Conservation (phyloP, 2,113 vertebrate species). For the Castor canadensis region DNA sequence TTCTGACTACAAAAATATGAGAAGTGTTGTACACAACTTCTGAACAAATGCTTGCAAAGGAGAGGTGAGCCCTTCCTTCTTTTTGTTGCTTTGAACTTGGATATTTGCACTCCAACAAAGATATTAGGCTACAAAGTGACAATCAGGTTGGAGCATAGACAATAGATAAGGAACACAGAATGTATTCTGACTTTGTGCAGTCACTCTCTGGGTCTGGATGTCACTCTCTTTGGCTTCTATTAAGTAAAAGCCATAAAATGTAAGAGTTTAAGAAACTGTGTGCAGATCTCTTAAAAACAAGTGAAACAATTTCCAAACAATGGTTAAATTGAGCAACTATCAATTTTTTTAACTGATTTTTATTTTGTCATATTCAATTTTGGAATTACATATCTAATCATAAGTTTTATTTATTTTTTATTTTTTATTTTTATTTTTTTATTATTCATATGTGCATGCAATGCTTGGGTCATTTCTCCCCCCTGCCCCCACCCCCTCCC, state of each 20-base stretch:
- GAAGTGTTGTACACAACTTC: neutral
- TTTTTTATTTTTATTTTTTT: too few species aligned
- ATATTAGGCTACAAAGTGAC: neutral
- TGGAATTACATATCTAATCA: too few species aligned
- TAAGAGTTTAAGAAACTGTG: neutral
- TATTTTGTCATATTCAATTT: too few species aligned
- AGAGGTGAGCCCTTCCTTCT: neutral
- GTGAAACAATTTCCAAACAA: neutral
- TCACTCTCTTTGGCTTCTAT: neutral
- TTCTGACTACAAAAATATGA: neutral
- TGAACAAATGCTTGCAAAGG: neutral
- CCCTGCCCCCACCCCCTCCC: too few species aligned
- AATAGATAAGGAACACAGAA: neutral
- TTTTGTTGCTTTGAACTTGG: neutral
- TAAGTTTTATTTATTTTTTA: too few species aligned
- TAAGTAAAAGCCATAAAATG: neutral
- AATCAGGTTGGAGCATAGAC: neutral
- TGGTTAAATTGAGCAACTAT: neutral
- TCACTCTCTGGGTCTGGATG: neutral
- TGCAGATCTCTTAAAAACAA: neutral
- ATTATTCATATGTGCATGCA: too few species aligned
- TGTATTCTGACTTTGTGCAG: too few species aligned
- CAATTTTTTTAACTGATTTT: too few species aligned
- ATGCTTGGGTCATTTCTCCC: too few species aligned
- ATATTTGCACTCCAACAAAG: neutral